These are phyloP conservation scores for Drosophila truncata DNA, from an alignment of 1,140 invertebrate species.

Conservation along the genomic window DNA sequence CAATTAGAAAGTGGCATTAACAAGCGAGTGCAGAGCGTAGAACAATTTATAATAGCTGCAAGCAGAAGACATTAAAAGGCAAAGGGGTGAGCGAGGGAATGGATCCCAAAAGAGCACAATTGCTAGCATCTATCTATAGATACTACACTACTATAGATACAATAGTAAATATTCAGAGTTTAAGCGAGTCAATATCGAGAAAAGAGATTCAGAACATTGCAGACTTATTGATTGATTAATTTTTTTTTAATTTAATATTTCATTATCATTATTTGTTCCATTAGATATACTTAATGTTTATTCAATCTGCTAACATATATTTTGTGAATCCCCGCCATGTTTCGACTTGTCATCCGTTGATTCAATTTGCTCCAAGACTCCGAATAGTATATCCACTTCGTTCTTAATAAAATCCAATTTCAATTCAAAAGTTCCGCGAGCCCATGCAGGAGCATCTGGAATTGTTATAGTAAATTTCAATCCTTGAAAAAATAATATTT, in stretches of 20 bases:
- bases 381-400: conserved; percentile 71
- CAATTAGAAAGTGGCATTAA: conserved; percentile 81
- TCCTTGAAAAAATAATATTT: not conserved
- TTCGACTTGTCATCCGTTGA: not conserved
- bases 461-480: not conserved
- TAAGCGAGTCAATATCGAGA: not conserved
- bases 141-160: no score
- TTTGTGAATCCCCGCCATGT: not conserved
- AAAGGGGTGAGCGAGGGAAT: not conserved
- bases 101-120: not conserved
- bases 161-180: no score
- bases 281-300: conserved; percentile 5
- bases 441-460: conserved; percentile 7
- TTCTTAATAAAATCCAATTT: conserved; percentile 73
- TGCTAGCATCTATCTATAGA: not conserved
- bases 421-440: conserved; percentile 35
- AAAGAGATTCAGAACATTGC: not conserved
- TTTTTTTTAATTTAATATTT: not conserved
- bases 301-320: conserved; percentile 17
- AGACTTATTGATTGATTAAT: not conserved
- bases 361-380: conserved; percentile 53
- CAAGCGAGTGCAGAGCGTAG: conserved; percentile 61
- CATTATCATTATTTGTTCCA: not conserved
- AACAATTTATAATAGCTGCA: conserved; percentile 65
- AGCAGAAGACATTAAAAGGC: not conserved